Evolutionary conservation across 2,113 vertebrate species (phyloP), one percentile per base, ranked within the genome.

Genomic region (Pseudorectes ferrugineus): DNA sequence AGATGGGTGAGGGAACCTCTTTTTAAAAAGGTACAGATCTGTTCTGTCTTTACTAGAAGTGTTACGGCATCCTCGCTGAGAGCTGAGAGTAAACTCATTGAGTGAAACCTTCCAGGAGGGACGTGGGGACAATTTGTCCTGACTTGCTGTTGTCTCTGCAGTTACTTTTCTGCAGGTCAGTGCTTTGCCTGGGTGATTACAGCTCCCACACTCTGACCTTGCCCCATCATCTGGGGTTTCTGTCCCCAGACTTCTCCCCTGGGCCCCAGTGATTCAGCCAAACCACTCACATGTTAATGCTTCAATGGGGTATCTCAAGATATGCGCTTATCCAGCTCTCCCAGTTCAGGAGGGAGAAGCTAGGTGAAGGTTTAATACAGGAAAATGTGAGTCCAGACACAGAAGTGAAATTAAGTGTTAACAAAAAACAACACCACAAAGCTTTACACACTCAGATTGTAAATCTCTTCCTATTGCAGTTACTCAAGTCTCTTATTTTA

Each of bases 401-500:
- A 83, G 74, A 83, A 85, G 29, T 71, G 67, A 83, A 88, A 92
- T 83, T 67, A 87, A 45, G 46, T 38, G 78, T 89, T 79, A 96
- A 79, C 74, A 70, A 89, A 92, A 79, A 54, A 4, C 40, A 83
- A 0, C 70, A 92, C 1, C 89, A 78, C 87, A 55, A 66, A 73
- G 59, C 31, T 90, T 88, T 67, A 61, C 43, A 66, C 8, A 13
- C 82, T 92, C 33, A 22, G 74, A 40, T 36, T 80, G 77, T 93
- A 92, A 95, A 93, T 92, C 46, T 78, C 81, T 67, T 92, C 55
- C 74, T 58, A 24, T 74, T 8, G 0, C 86, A 85, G 67, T 71
- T 92, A 85, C 43, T 93, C 82, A 52, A 73, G 49, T 70, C 71
- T 90, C 85, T 71, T 88, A 51, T 83, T 96, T 96, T 82, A 79